Conservation (phyloP, 2,113 vertebrate species). For the Lasiurus cinereus region DNA sequence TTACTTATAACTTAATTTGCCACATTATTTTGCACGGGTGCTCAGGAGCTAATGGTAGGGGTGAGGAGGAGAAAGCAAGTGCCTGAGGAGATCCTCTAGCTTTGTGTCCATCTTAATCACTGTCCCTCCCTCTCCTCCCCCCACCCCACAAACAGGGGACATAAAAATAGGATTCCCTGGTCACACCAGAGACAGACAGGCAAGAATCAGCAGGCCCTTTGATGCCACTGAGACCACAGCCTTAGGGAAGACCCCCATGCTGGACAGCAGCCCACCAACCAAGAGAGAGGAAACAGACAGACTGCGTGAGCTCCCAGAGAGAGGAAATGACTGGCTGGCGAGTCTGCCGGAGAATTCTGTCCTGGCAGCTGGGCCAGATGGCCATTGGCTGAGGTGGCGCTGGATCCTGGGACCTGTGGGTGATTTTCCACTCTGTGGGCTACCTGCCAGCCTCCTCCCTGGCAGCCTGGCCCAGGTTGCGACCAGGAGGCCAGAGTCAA, state of each 20-base stretch:
- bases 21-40: not conserved
- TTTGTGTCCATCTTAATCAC: not conserved
- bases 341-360: not conserved
- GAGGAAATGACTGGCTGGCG: not conserved
- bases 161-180: not conserved
- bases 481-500: conserved; percentile 12
- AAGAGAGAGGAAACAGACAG: not conserved
- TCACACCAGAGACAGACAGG: not conserved
- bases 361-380: not conserved
- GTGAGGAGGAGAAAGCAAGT: not conserved
- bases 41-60: not conserved
- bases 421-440: conserved; percentile 77
- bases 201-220: not conserved
- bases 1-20: not conserved
- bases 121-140: rapidly evolving
- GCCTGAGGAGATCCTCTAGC: not conserved
- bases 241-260: not conserved
- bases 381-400: not conserved
- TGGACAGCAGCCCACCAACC: not conserved
- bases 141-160: rapidly evolving
- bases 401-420: not conserved
- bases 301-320: not conserved
- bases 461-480: not conserved
- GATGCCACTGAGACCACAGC: not conserved
- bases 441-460: conserved; percentile 57